Evolutionary conservation across 2,113 vertebrate genomes (phyloP).

Genomic region (Lonchura striata): DNA sequence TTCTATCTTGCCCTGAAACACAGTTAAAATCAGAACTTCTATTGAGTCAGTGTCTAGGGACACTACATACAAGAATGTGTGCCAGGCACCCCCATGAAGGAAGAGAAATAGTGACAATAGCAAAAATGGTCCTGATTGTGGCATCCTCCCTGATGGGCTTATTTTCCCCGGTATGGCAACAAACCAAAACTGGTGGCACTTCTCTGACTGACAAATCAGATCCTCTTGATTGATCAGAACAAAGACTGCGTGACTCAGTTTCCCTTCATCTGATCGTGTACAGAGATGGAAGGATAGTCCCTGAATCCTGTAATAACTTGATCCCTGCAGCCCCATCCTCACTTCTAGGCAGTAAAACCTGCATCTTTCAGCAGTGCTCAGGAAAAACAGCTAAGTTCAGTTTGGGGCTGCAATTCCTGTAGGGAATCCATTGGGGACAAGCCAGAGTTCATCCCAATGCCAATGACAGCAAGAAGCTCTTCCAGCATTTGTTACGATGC

Average conservation of each 20-base stretch:
- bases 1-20: neutral
- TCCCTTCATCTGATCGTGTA: neutral
- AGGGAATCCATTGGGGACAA: neutral
- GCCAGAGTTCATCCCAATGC: neutral
- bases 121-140: neutral
- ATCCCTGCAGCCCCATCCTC: neutral
- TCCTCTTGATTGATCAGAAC: neutral
- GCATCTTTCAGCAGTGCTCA: neutral
- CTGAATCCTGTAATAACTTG: neutral
- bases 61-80: neutral
- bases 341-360: neutral
- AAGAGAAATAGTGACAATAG: neutral
- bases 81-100: neutral
- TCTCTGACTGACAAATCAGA: neutral
- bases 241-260: neutral
- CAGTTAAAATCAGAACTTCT: neutral
- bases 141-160: neutral
- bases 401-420: neutral
- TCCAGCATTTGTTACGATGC: neutral
- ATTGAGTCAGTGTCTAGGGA: neutral
- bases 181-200: neutral
- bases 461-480: neutral
- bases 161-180: neutral
- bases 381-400: neutral
- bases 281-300: neutral